These are phyloP conservation scores for Cricetomys ansorgei DNA, from an alignment of 2,113 vertebrate genomes.

Conservation along the genomic window DNA sequence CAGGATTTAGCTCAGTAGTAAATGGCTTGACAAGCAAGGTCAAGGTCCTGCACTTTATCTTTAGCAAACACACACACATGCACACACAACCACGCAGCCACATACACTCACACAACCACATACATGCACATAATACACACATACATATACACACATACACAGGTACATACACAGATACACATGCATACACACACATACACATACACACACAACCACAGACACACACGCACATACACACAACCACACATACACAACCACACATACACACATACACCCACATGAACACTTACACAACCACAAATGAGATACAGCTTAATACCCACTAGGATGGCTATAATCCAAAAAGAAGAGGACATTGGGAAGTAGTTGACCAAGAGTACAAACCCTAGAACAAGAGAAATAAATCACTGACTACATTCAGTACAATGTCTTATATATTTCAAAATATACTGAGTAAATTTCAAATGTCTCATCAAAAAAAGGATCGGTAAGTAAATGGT, in stretches of 20 bases:
- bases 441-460: neutral
- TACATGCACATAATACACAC: neutral
- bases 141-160: neutral
- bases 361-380: neutral
- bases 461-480: neutral
- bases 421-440: neutral
- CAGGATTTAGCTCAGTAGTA: neutral
- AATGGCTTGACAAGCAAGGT: neutral
- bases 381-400: neutral
- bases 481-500: neutral
- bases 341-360: neutral
- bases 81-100: neutral
- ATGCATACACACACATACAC: neutral
- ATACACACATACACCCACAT: neutral
- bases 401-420: neutral
- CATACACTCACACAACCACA: neutral
- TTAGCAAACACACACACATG: neutral
- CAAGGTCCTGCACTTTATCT: neutral
- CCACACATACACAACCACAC: neutral
- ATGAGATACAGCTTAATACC: neutral
- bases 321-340: neutral
- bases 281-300: neutral
- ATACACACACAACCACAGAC: neutral
- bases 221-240: neutral
- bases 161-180: neutral